Evolutionary conservation across 2,888 invertebrate species (phyloP).

Genomic region (Stenchaetothrips biformis): DNA sequence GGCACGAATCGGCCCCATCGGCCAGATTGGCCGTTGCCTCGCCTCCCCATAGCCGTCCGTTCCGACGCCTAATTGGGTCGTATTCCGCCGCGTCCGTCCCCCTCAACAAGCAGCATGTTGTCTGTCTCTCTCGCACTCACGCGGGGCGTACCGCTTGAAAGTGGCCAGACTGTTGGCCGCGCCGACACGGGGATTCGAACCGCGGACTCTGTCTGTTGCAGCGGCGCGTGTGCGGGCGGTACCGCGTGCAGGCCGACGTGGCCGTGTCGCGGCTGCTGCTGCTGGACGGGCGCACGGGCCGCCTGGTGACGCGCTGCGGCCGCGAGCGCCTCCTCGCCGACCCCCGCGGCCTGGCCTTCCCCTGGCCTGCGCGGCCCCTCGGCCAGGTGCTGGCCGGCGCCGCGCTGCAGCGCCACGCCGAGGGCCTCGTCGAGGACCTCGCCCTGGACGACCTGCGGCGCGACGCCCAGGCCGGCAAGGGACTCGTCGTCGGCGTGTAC

Average conservation of each 20-base stretch:
- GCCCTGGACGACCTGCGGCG: conserved; percentile 46
- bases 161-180: no score
- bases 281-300: conserved; percentile 59
- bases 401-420: conserved; percentile 40
- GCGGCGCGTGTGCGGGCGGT: conserved; percentile 5
- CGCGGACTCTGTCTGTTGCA: neutral
- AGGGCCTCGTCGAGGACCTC: neutral
- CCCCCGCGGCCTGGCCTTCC: conserved; percentile 61
- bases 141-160: neutral
- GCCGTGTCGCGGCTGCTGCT: conserved; percentile 54
- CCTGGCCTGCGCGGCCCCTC: conserved; percentile 71
- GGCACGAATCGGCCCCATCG: neutral
- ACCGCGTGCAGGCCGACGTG: conserved; percentile 13
- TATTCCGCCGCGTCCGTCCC: neutral
- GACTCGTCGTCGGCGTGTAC: conserved; percentile 69
- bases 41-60: neutral
- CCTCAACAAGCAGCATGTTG: neutral
- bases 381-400: conserved; percentile 51
- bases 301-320: conserved; percentile 59
- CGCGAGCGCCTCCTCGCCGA: conserved; percentile 65
- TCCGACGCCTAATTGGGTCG: neutral
- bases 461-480: conserved; percentile 48
- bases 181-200: no score
- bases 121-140: neutral
- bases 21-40: neutral